A percentile compares a stretch with the other conserved stretches of the same genome.
phyloP scores from a whole-genome alignment of 2,888 invertebrate genomes.

The Nephrotoma appendiculata region DNA sequence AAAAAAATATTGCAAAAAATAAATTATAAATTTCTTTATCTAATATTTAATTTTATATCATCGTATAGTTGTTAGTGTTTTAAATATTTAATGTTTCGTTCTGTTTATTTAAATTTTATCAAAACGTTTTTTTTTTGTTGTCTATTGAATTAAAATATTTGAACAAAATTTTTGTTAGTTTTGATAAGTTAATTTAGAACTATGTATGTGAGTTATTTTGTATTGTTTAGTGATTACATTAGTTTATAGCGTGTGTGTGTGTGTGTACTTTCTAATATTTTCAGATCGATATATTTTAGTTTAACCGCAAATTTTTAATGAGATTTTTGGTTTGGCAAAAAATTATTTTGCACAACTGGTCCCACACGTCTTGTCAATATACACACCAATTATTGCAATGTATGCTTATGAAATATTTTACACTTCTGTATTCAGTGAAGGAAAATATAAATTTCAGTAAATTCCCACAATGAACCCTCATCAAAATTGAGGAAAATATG shows the following conservation, averaged over 20 bases:
- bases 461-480: background rate
- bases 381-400: background rate
- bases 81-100: background rate
- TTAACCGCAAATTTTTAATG: background rate
- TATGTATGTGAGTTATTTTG: background rate
- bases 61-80: background rate
- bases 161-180: background rate
- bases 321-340: background rate
- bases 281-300: background rate
- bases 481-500: background rate
- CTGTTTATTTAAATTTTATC: background rate
- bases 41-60: background rate
- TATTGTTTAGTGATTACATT: background rate
- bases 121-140: background rate
- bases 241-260: no score
- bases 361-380: background rate
- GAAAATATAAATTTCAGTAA: background rate
- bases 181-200: background rate
- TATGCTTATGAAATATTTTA: background rate
- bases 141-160: background rate
- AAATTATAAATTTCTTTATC: background rate
- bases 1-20: background rate
- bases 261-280: background rate
- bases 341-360: background rate
- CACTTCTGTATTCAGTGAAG: background rate